Evolutionary conservation across 2,888 invertebrate genomes (phyloP).

Genomic region (Isotomurus palustris): DNA sequence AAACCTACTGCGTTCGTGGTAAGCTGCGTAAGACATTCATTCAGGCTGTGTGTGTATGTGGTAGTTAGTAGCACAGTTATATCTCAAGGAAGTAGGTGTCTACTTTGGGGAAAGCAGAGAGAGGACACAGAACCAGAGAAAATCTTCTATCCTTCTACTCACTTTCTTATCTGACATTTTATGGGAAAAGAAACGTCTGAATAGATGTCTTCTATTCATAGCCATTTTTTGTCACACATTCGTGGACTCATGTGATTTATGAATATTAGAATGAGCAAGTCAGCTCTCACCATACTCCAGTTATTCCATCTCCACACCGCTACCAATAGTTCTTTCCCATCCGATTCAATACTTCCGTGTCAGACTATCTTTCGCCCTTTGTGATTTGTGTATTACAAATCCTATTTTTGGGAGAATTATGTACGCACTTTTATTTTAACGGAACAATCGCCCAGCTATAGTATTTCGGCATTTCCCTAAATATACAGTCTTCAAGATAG

Average conservation of each 20-base stretch:
- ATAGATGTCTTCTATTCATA: slow-evolving; percentile 39
- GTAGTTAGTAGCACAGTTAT: too few species aligned
- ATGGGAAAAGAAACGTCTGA: slow-evolving; percentile 38
- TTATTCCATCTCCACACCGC: too few species aligned
- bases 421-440: too few species aligned
- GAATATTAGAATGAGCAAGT: slow-evolving; percentile 45
- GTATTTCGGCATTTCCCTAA: too few species aligned
- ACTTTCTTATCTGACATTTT: slow-evolving; percentile 44
- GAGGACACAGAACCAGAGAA: background rate
- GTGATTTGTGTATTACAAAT: slow-evolving; percentile 6
- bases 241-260: slow-evolving; percentile 43
- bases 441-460: too few species aligned
- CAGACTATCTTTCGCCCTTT: background rate
- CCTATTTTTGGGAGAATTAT: too few species aligned
- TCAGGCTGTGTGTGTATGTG: too few species aligned
- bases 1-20: too few species aligned
- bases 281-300: slow-evolving; percentile 3
- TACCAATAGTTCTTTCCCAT: background rate
- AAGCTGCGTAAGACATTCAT: too few species aligned
- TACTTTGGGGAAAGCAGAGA: background rate
- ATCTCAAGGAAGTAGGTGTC: too few species aligned
- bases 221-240: slow-evolving; percentile 37
- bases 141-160: background rate
- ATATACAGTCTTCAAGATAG: background rate
- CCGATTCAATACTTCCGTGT: background rate